Evolutionary conservation across 30 jellyfish, hydroid and myxozoan species (phyloP).

Genomic region (Aurelia coerulea): DNA sequence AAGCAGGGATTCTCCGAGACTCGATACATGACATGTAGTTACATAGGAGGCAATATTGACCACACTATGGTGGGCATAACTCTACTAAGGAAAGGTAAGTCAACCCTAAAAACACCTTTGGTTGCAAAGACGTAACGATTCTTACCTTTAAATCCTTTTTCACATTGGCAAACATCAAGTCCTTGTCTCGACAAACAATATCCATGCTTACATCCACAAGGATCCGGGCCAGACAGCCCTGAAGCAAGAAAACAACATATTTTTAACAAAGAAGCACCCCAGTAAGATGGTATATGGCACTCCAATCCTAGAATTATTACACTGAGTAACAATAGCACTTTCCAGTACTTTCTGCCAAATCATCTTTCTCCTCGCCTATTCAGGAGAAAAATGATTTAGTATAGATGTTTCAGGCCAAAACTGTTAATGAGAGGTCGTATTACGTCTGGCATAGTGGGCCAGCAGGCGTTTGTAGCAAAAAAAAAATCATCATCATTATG

Average conservation of each 20-base stretch:
- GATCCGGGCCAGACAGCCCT: conserved; percentile 73
- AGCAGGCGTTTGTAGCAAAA: too few species aligned
- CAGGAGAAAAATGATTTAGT: too few species aligned
- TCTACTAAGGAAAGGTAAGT: neutral
- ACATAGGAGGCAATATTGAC: neutral
- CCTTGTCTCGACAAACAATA: conserved; percentile 50
- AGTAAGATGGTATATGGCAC: neutral
- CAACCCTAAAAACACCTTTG: neutral
- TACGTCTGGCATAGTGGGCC: too few species aligned
- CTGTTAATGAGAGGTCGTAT: too few species aligned
- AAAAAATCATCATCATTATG: too few species aligned
- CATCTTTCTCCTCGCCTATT: too few species aligned
- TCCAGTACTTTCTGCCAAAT: too few species aligned
- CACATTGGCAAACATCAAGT: conserved; percentile 60
- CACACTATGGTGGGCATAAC: neutral
- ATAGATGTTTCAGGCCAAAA: too few species aligned
- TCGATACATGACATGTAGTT: too few species aligned
- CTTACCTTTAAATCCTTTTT: conserved; percentile 60
- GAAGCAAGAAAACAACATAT: neutral
- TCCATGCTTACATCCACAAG: conserved; percentile 84
- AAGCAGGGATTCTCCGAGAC: too few species aligned
- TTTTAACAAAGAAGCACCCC: neutral
- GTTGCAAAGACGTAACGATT: neutral
- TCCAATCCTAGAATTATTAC: too few species aligned
- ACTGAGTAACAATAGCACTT: too few species aligned